These are phyloP conservation scores for Patella vulgata DNA, from an alignment of 1,140 invertebrate species.

Conservation along the genomic window DNA sequence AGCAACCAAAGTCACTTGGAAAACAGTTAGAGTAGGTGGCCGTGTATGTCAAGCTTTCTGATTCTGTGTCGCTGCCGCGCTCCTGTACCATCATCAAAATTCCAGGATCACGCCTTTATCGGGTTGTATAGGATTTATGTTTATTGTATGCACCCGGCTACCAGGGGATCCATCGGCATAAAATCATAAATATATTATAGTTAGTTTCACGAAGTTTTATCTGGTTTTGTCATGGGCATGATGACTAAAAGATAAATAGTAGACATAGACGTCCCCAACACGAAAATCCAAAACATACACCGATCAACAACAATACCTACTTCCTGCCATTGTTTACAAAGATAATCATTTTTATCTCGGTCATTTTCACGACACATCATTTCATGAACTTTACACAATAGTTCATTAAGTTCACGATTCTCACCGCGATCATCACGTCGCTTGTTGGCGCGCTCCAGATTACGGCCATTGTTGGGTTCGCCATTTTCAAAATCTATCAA, in stretches of 20 bases:
- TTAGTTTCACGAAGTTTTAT: neutral
- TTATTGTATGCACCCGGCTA: no score
- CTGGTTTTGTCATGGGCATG: constrained; percentile 76
- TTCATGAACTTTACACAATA: constrained; percentile 37
- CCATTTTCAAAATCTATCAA: constrained; percentile 48
- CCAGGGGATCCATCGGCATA: no score
- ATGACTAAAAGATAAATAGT: constrained; percentile 98
- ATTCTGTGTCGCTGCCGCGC: no score
- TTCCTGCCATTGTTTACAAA: constrained; percentile 87
- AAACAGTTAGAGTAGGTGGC: no score
- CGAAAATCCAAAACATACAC: constrained; percentile 96
- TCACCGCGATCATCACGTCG: neutral
- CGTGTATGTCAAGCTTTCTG: no score
- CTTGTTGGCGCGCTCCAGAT: neutral
- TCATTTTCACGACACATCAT: constrained; percentile 41
- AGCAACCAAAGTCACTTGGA: no score
- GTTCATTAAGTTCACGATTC: constrained; percentile 28
- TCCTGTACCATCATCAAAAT: no score
- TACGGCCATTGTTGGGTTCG: constrained; percentile 13
- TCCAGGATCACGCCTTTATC: no score
- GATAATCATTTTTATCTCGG: constrained; percentile 26
- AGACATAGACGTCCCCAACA: constrained; percentile 89
- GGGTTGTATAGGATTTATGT: no score
- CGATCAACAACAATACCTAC: constrained; percentile 99
- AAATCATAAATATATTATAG: no score